Evolutionary conservation across 1,140 invertebrate species (phyloP).

Genomic region (Sycobia sp.): DNA sequence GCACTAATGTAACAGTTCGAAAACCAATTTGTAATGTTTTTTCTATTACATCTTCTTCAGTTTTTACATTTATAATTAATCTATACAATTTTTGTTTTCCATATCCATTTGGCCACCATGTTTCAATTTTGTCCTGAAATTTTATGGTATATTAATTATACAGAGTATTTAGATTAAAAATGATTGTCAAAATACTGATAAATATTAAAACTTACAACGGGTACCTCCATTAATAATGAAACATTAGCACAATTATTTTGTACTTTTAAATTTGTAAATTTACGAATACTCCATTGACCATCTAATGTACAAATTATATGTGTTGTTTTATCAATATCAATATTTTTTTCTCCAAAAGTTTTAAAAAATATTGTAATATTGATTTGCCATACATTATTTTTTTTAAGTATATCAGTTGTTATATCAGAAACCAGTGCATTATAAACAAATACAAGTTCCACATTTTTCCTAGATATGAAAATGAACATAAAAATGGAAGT

Average conservation of each 20-base stretch:
- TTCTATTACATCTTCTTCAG: constrained; percentile 47
- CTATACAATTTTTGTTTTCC: constrained; percentile 82
- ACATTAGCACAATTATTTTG: constrained; percentile 57
- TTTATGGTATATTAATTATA: constrained; percentile 28
- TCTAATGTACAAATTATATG: constrained; percentile 19
- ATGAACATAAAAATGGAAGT: constrained; percentile 2
- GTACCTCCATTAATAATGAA: constrained; percentile 46
- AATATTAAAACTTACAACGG: constrained; percentile 48
- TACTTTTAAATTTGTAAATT: constrained; percentile 26
- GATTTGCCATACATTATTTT: constrained; percentile 45
- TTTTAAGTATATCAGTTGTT: constrained; percentile 50
- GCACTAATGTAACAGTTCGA: constrained; percentile 80
- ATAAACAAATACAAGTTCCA: constrained; percentile 63
- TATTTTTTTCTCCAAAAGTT: constrained; percentile 7
- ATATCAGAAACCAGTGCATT: constrained; percentile 60
- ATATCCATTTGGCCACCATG: constrained; percentile 97
- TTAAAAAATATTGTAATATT: constrained; percentile 44
- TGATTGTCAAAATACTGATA: too few species aligned
- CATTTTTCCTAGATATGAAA: constrained; percentile 61
- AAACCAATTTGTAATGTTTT: constrained; percentile 74
- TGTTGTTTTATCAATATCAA: constrained; percentile 2
- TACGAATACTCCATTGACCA: neutral
- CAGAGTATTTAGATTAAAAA: neutral
- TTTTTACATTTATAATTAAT: constrained; percentile 64
- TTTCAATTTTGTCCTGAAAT: constrained; percentile 61